Percentiles rank a stretch among this genome's conserved stretches.
These are phyloP conservation scores for Eupristina koningsbergeri DNA, from an alignment of 1,140 invertebrate species.

Conservation along the genomic window DNA sequence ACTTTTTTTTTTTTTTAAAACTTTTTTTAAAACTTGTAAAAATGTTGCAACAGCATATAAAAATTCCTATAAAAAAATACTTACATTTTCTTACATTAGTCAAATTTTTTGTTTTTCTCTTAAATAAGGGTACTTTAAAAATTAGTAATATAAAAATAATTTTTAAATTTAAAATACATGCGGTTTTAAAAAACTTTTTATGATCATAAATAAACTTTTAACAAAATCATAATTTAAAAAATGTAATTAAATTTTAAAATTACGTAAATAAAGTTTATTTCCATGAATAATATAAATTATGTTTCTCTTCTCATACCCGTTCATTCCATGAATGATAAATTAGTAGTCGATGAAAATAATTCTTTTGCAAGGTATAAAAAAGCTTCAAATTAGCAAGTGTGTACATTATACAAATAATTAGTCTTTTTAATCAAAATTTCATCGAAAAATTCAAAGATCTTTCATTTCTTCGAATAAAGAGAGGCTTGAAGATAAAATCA, in stretches of 20 bases:
- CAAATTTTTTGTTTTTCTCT: too few species aligned
- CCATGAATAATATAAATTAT: too few species aligned
- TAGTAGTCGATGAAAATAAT: not conserved
- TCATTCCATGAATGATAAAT: not conserved
- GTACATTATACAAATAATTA: not conserved
- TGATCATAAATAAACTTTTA: not conserved
- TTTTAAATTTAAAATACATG: too few species aligned
- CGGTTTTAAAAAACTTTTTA: too few species aligned
- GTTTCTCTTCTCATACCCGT: not conserved
- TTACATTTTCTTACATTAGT: too few species aligned
- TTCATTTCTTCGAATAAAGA: not conserved
- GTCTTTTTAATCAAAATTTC: not conserved
- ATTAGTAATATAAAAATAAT: not conserved
- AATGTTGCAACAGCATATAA: too few species aligned
- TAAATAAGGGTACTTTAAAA: not conserved
- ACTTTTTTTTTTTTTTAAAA: too few species aligned
- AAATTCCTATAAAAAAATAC: too few species aligned
- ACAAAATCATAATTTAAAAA: too few species aligned
- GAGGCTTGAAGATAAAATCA: not conserved
- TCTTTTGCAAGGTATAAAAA: not conserved
- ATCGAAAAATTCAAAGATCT: not conserved
- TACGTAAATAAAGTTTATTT: too few species aligned
- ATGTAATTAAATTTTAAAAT: too few species aligned
- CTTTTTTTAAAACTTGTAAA: too few species aligned
- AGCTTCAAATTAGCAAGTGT: not conserved